Conservation (phyloP, 2,888 invertebrate genomes). For the Coecobrya sp. region DNA sequence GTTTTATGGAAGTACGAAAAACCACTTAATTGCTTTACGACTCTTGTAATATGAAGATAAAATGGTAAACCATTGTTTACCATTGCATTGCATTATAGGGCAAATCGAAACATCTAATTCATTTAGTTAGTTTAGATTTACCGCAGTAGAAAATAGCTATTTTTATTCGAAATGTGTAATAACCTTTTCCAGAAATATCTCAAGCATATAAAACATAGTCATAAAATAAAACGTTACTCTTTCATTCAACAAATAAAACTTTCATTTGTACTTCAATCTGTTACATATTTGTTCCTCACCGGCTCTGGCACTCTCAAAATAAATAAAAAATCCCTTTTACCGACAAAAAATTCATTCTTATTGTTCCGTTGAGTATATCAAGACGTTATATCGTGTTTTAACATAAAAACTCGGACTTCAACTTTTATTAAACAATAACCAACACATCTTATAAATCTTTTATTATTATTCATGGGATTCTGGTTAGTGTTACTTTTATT, state of each 20-base stretch:
- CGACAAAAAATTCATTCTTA: not conserved
- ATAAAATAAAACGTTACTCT: constrained; percentile 10
- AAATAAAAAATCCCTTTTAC: not conserved
- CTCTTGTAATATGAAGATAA: constrained; percentile 6
- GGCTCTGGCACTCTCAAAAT: not conserved
- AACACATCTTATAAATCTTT: too few species aligned
- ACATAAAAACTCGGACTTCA: too few species aligned
- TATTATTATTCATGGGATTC: too few species aligned
- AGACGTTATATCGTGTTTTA: too few species aligned
- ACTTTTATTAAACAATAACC: too few species aligned
- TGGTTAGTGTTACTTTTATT: too few species aligned
- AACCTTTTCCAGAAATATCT: constrained; percentile 52
- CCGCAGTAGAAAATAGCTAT: constrained; percentile 12
- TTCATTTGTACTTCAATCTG: constrained; percentile 42
- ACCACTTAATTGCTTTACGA: constrained; percentile 45
- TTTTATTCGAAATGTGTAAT: constrained; percentile 38
- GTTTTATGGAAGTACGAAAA: constrained; percentile 68
- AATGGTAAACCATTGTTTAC: too few species aligned
- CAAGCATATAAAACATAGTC: constrained; percentile 62
- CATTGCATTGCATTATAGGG: not conserved
- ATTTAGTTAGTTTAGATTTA: not conserved
- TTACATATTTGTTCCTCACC: not conserved
- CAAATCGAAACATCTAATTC: constrained; percentile 17
- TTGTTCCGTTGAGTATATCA: not conserved
- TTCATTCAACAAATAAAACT: constrained; percentile 30